phyloP scores from a whole-genome alignment of 2,797 vertebrate species.

The Acrocephalus scirpaceus region DNA sequence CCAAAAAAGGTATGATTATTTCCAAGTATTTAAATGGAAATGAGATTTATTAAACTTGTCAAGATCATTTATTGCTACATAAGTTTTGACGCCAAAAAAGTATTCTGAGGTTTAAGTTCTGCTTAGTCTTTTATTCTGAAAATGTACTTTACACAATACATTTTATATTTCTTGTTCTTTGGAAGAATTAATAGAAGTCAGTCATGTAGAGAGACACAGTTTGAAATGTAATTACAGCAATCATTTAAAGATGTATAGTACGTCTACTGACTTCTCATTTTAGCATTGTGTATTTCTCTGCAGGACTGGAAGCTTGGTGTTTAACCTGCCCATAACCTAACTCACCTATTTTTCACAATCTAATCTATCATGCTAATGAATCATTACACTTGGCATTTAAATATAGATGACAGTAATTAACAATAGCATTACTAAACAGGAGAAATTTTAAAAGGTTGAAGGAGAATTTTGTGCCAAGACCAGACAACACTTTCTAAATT shows the following conservation, averaged over 20 bases:
- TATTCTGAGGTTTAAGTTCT: background rate
- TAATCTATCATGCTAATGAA: constrained; percentile 7
- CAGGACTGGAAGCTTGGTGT: background rate
- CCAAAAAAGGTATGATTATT: background rate
- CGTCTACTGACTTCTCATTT: background rate
- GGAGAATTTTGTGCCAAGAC: background rate
- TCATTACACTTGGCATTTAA: constrained; percentile 21
- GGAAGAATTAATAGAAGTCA: constrained; percentile 22
- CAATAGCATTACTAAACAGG: background rate
- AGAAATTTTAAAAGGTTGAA: background rate
- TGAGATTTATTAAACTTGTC: background rate
- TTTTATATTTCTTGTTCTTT: constrained; percentile 20
- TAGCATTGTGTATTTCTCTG: background rate
- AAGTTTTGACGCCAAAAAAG: background rate
- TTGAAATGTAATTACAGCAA: constrained; percentile 33
- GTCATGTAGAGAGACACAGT: background rate
- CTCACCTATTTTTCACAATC: background rate
- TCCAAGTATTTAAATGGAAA: constrained; percentile 8
- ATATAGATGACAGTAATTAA: constrained; percentile 4
- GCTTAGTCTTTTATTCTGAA: background rate
- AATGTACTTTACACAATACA: background rate
- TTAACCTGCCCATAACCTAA: constrained; percentile 17
- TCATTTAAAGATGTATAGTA: background rate
- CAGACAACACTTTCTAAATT: background rate
- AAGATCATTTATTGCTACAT: background rate